phyloP scores from a whole-genome alignment of 2,797 vertebrate genomes.

The Echeneis naucrates region DNA sequence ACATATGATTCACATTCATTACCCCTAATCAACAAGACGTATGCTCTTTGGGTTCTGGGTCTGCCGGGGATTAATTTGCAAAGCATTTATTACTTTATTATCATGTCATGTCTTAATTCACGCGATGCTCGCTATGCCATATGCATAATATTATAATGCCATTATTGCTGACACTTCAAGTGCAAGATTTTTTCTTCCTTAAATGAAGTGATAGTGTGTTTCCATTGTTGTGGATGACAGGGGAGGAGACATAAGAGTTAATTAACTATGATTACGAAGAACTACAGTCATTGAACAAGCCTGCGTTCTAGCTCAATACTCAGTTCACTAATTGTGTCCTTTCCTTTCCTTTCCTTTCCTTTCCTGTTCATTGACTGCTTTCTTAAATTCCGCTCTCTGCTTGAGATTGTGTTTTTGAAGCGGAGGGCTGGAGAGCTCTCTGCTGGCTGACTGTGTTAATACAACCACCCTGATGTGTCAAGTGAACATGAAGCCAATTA shows the following conservation, averaged over 20 bases:
- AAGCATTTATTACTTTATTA: constrained; percentile 81
- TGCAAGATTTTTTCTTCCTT: constrained; percentile 77
- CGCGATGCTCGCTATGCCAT: constrained; percentile 57
- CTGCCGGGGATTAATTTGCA: constrained; percentile 79
- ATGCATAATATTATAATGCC: constrained; percentile 70
- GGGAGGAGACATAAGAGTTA: constrained; percentile 79
- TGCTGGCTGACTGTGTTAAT: constrained; percentile 43
- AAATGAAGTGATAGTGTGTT: constrained; percentile 79
- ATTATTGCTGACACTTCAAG: constrained; percentile 79
- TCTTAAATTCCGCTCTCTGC: constrained; percentile 29
- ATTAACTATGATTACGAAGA: constrained; percentile 79
- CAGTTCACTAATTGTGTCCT: constrained; percentile 68
- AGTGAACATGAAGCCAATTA: neutral
- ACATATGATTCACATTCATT: constrained; percentile 63
- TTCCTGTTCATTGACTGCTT: constrained; percentile 40
- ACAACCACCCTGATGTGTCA: neutral
- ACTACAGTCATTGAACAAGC: constrained; percentile 69
- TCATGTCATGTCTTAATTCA: constrained; percentile 72
- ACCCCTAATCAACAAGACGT: constrained; percentile 60
- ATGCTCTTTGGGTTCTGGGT: constrained; percentile 61
- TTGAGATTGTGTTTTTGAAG: constrained; percentile 19
- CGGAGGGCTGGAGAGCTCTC: constrained; percentile 73
- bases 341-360: constrained; percentile 53
- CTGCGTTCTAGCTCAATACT: constrained; percentile 60
- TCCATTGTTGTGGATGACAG: constrained; percentile 81